Percentiles rank a stretch among this genome's conserved stretches.
phyloP scores from a whole-genome alignment of 2,113 vertebrate genomes.

The Carassius carassius region DNA sequence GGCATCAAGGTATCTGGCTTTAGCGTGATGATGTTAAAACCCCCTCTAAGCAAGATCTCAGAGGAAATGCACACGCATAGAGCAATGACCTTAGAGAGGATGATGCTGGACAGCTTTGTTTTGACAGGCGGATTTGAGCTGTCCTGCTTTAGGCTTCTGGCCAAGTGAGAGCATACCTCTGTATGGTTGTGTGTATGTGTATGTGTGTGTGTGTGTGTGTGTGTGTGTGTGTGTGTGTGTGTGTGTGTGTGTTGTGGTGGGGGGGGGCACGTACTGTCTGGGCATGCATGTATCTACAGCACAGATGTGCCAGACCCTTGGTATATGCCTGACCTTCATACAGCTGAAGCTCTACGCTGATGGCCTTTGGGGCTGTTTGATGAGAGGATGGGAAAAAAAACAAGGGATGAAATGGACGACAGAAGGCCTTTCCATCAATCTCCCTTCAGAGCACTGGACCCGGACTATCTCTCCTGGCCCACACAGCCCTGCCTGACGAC shows the following conservation, averaged over 20 bases:
- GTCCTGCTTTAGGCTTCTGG: background rate
- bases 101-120: constrained; percentile 38
- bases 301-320: constrained; percentile 30
- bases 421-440: constrained; percentile 37
- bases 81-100: constrained; percentile 38
- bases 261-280: background rate
- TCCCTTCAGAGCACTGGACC: constrained; percentile 17
- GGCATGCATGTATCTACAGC: constrained; percentile 11
- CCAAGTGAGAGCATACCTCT: background rate
- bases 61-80: background rate
- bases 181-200: background rate
- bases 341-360: constrained; percentile 25
- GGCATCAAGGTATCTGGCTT: background rate
- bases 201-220: too few relatives aligned
- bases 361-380: constrained; percentile 44
- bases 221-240: too few relatives aligned
- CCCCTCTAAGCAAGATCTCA: background rate
- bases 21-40: background rate
- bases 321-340: constrained; percentile 38
- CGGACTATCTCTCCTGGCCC: constrained; percentile 35
- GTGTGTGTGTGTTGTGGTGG: background rate
- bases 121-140: constrained; percentile 35
- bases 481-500: constrained; percentile 18
- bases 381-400: constrained; percentile 32
- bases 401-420: constrained; percentile 33